Evolutionary conservation across 2,113 vertebrate species (phyloP).

Genomic region (Stictonetta naevosa): DNA sequence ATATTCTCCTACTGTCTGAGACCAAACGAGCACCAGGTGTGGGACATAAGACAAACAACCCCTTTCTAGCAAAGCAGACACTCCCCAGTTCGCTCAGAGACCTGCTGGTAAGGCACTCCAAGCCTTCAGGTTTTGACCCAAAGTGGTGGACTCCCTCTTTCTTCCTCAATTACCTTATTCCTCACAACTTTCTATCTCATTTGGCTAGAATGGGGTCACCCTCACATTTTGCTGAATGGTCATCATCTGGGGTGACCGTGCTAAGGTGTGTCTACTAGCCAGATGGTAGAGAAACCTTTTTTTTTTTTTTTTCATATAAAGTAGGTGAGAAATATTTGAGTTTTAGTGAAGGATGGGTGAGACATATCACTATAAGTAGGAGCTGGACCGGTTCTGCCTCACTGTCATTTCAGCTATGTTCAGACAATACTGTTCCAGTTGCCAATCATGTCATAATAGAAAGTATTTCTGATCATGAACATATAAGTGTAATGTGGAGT

Average conservation of each 20-base stretch:
- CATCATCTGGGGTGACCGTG: fast-evolving
- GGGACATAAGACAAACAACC: neutral
- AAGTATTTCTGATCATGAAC: neutral
- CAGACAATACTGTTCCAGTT: neutral
- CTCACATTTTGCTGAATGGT: fast-evolving
- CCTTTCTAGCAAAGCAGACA: neutral
- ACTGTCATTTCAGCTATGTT: neutral
- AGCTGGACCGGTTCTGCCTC: neutral
- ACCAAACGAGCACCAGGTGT: neutral
- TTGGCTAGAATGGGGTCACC: neutral
- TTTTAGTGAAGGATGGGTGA: neutral
- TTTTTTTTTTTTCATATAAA: neutral
- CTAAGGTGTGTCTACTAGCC: neutral
- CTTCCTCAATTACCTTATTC: neutral
- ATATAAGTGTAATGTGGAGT: neutral
- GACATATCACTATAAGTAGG: neutral
- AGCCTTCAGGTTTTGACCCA: neutral
- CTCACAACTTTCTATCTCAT: neutral
- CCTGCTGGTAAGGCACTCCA: neutral
- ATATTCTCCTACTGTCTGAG: fast-evolving
- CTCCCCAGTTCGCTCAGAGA: neutral
- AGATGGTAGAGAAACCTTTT: neutral
- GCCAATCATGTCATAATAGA: fast-evolving
- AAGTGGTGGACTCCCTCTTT: neutral
- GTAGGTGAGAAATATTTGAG: neutral